phyloP scores from a whole-genome alignment of 2,113 vertebrate species.

The Pollimyrus isidori region DNA sequence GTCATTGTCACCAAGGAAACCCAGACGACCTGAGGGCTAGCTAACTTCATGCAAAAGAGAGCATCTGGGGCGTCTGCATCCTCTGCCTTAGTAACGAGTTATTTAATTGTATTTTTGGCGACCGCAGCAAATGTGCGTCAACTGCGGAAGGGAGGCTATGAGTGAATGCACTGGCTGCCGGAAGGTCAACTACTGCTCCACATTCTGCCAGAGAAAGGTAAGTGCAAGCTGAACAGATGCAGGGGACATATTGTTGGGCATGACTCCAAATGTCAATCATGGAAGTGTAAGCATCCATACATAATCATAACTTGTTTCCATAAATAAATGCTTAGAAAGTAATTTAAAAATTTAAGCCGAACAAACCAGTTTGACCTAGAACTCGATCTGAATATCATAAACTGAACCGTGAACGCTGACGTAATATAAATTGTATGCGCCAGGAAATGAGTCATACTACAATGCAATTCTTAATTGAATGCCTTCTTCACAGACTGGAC shows the following conservation, averaged over 20 bases:
- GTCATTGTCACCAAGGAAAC: background rate
- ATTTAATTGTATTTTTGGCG: background rate
- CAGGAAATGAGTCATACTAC: too few species aligned
- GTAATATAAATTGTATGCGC: too few species aligned
- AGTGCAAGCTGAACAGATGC: constrained; percentile 4
- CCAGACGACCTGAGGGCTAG: background rate
- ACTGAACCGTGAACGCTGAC: too few species aligned
- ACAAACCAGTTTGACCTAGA: too few species aligned
- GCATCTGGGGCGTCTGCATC: background rate
- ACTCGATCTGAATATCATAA: too few species aligned
- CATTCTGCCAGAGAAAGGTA: constrained; percentile 94
- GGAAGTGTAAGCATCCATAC: background rate
- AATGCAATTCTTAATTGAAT: too few species aligned
- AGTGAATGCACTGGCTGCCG: constrained; percentile 91
- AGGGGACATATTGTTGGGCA: background rate
- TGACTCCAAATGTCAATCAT: background rate
- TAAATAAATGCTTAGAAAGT: background rate
- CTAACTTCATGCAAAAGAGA: background rate
- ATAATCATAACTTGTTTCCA: background rate
- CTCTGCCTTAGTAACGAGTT: background rate
- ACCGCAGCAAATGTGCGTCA: constrained; percentile 83
- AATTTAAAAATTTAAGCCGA: too few species aligned
- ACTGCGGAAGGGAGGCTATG: constrained; percentile 85
- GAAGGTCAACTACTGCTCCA: constrained; percentile 97
- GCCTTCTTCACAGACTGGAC: too few species aligned